Base-by-base conservation (phyloP, 2,888 invertebrate species). In the Deilephila porcellus region DNA sequence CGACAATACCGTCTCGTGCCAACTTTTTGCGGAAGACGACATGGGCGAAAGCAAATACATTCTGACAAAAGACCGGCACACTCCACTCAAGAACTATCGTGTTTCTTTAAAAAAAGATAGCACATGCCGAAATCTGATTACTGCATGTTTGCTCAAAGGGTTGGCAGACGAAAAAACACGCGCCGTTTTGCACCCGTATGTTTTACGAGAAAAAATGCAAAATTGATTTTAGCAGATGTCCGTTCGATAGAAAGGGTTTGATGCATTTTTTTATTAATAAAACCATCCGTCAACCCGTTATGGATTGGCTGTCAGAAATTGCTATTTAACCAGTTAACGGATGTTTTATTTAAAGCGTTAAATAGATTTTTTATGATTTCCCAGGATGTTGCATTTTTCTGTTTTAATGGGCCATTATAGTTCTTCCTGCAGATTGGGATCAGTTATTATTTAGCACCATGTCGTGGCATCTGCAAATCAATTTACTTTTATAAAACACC, bases 41-140 rank as follows among this genome's bases (percentile, higher is more conserved):
- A 79, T 82, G 79, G 85, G 86, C 88, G 88, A 90, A 90, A 90
- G 91, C 90, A 93, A 92, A 94, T 85, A 89, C 90, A 90, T 88
- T 90, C 88, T 87, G 89, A 91, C 91, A 93, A 93, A 89, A 88
- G 91, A 89, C 80, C 81, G 89, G 89, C 92, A 91, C 92, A 92
- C 93, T 91, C 90, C 91, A 79, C 88, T 91, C 91, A 91, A 93
- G 93, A 89, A 88, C 87, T 90, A 91, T 94, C 93, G 85, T 81
- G 88, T 94, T 93, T 92, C 94, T 92, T 74, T 32, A 72, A 75
- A 81, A 86, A 87, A 93, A 91, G 88, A 91, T 86, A 91, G 91
- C 94, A 93, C 93, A 94, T 94, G 94, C 90, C 92, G 93, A 94
- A 94, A 94, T 94, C 93, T 93, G 93, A 94, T 94, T 93, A 93